Evolutionary conservation across 1,140 invertebrate species (phyloP).

Genomic region (Drosophila dunni): DNA sequence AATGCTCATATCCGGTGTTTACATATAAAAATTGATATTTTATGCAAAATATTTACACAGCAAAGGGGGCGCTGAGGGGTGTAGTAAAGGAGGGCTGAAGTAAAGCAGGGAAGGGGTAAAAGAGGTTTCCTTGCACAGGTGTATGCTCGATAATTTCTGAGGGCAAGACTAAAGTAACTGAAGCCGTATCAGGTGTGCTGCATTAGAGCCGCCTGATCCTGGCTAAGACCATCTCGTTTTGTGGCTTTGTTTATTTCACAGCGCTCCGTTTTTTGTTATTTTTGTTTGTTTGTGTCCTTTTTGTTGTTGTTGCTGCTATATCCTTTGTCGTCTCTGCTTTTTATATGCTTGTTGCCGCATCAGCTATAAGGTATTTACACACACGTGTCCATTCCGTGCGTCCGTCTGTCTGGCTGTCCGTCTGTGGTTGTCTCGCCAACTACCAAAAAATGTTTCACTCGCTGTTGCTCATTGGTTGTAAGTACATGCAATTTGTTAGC

Average conservation of each 20-base stretch:
- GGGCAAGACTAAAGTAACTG: constrained; percentile 5
- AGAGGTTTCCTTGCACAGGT: constrained; percentile 40
- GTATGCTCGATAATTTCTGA: constrained; percentile 65
- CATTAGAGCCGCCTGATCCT: constrained; percentile 17
- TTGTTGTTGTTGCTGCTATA: constrained; percentile 41
- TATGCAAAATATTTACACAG: constrained; percentile 74
- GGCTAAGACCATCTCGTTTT: constrained; percentile 51
- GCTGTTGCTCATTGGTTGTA: constrained; percentile 69
- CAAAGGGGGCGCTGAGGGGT: neutral
- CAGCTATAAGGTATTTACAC: constrained; percentile 24
- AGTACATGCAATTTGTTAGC: constrained; percentile 74
- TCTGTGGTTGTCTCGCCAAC: constrained; percentile 45
- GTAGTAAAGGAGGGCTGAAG: too few relatives aligned
- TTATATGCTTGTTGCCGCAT: constrained; percentile 58
- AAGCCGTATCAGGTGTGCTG: constrained; percentile 1
- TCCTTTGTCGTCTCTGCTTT: constrained; percentile 46
- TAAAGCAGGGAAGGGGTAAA: neutral
- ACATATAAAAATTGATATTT: constrained; percentile 75
- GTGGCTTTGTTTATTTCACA: constrained; percentile 73
- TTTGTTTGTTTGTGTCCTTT: constrained; percentile 26
- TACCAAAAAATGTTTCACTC: constrained; percentile 69
- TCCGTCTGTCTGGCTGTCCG: constrained; percentile 27
- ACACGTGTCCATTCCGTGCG: constrained; percentile 31
- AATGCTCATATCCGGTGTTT: constrained; percentile 51
- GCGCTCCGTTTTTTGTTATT: constrained; percentile 9